phyloP scores from a whole-genome alignment of 1,140 invertebrate species.

The Lordiphosa mommai region DNA sequence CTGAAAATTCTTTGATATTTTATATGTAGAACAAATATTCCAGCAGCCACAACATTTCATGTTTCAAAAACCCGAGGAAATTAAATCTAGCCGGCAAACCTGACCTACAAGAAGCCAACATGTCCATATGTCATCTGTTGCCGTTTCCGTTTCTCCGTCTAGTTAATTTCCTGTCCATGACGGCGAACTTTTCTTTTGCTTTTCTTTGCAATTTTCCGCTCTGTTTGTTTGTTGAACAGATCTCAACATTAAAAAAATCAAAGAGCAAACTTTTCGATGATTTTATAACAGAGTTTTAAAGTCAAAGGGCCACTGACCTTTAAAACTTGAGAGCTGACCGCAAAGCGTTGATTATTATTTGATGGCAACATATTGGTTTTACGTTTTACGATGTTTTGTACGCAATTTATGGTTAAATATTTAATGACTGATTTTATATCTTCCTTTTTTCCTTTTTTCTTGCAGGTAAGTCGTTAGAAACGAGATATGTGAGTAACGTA shows the following conservation, averaged over 20 bases:
- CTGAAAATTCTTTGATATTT: slow-evolving; percentile 47
- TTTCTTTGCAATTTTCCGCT: slow-evolving; percentile 16
- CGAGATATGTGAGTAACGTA: neutral
- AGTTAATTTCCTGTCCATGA: slow-evolving; percentile 52
- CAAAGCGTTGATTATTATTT: slow-evolving; percentile 9
- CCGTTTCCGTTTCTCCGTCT: slow-evolving; percentile 13
- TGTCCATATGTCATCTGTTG: neutral
- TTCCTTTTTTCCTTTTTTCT: slow-evolving; percentile 20
- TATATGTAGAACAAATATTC: slow-evolving; percentile 24
- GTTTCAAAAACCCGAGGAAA: slow-evolving; percentile 24
- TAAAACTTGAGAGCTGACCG: neutral
- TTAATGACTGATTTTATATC: slow-evolving; percentile 8
- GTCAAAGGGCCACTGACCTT: neutral
- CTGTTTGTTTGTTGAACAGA: slow-evolving; percentile 13
- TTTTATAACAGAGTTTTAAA: neutral
- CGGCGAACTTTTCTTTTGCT: slow-evolving; percentile 17
- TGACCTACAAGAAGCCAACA: slow-evolving; percentile 43
- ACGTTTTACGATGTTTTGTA: slow-evolving; percentile 2
- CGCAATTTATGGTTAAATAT: slow-evolving; percentile 14
- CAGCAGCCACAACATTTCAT: slow-evolving; percentile 16
- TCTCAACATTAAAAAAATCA: slow-evolving; percentile 31
- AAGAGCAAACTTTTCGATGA: slow-evolving; percentile 3
- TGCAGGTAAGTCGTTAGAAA: slow-evolving; percentile 36
- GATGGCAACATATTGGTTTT: slow-evolving; percentile 3
- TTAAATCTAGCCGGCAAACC: slow-evolving; percentile 48